Evolutionary conservation across 1,140 invertebrate genomes (phyloP), one percentile per base, ranked within the genome.

Genomic region (Lepidurus packardi): DNA sequence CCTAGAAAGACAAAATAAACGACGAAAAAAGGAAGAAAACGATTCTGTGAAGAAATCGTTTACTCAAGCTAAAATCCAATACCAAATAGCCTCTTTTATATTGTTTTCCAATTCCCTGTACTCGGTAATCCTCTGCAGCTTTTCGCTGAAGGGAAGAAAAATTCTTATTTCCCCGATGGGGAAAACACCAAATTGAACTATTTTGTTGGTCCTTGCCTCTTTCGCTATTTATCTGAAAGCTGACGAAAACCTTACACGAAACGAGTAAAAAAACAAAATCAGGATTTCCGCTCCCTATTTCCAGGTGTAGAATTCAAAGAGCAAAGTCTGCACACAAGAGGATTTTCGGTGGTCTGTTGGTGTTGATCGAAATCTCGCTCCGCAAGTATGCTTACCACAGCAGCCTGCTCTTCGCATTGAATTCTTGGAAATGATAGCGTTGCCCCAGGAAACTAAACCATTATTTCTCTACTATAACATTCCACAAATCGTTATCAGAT

Each of bases 131-230:
- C 53, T n/a, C 21, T 65, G 53, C 53, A 65, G 53, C 53, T 65
- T 65, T 65, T 65, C 21, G 53, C 53, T 65, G 21, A 65, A 65
- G 7, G 21, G 53, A 65, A 65, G 53, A 7, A 65, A 65, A 4
- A 9, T 7, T 65, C 53, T 47, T 65, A 65, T 65, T 65, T 65
- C 53, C 53, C 53, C 8, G 8, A 21, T 7, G 53, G 53, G 21
- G 53, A 65, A 65, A 65, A 21, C 53, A 21, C 16, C 53, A 65
- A 65, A 65, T 65, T n/a, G 53, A 65, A 65, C 21, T 65, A n/a
- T 5, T 3, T 65, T 65, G 16, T 65, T 9, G 13, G 16, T 6
- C 53, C n/a, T 65, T 8, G 16, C 21, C 16, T 65, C 21, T 21
- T 7, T 65, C 21, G 0, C 21, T 21, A n/a, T 65, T 65, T 65